Conservation (phyloP, 2,888 invertebrate species). For the Stegana nigrithorax region DNA sequence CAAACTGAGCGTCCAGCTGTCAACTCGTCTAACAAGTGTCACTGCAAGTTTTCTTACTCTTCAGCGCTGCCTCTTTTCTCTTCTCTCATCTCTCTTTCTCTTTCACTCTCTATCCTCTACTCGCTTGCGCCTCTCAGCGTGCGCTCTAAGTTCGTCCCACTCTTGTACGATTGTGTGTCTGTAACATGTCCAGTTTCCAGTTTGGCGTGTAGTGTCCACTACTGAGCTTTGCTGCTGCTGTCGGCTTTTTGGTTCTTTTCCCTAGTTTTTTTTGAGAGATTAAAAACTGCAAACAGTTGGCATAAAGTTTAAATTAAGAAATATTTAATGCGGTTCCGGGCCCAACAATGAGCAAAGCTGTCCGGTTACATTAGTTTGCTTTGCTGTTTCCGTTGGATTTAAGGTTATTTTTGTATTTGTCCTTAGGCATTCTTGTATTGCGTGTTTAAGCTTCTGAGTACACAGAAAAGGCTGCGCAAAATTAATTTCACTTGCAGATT, state of each 20-base stretch:
- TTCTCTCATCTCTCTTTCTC: too few relatives aligned
- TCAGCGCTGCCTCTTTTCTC: too few relatives aligned
- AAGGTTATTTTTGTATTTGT: slow-evolving; percentile 6
- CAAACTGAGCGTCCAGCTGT: slow-evolving; percentile 48
- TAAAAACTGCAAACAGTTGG: slow-evolving; percentile 62
- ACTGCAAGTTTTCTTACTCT: slow-evolving; percentile 47
- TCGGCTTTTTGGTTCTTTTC: slow-evolving; percentile 27
- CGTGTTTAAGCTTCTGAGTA: too few relatives aligned
- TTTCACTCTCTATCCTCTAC: too few relatives aligned
- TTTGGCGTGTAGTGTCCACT: slow-evolving; percentile 21
- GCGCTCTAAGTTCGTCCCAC: too few relatives aligned
- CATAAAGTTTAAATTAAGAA: slow-evolving; percentile 57
- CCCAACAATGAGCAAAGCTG: too few relatives aligned
- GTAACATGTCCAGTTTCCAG: slow-evolving; percentile 8
- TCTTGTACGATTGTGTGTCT: too few relatives aligned
- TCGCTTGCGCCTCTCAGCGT: too few relatives aligned
- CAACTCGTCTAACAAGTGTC: slow-evolving; percentile 60
- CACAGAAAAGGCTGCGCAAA: too few relatives aligned
- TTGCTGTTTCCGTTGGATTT: too few relatives aligned
- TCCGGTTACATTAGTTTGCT: too few relatives aligned
- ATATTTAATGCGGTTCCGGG: slow-evolving; percentile 50
- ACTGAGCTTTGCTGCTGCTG: slow-evolving; percentile 10
- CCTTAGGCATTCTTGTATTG: too few relatives aligned
- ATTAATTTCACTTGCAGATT: neutral
- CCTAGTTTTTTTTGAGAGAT: slow-evolving; percentile 48